Conservation (phyloP, 2,113 vertebrate genomes). For the Aspiorhynchus laticeps region DNA sequence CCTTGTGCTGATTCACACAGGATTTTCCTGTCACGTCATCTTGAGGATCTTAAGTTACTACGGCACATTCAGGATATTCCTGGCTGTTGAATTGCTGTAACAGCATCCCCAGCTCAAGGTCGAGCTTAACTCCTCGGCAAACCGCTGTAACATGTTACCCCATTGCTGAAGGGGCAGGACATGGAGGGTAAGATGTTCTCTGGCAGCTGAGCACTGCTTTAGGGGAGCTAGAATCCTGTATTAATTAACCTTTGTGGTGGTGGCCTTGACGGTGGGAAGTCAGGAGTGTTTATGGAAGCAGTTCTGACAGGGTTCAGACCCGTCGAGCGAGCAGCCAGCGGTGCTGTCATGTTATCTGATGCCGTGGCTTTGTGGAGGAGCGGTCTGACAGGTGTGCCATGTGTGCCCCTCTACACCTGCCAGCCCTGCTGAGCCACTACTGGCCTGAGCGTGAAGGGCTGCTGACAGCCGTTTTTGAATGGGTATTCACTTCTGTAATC, state of each 20-base stretch:
- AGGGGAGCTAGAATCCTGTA: constrained; percentile 71
- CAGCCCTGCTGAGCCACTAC: constrained; percentile 43
- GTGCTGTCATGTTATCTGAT: constrained; percentile 74
- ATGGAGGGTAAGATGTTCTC: constrained; percentile 65
- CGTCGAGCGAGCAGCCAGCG: constrained; percentile 63
- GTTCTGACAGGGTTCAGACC: constrained; percentile 75
- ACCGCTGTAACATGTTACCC: constrained; percentile 63
- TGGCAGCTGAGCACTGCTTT: constrained; percentile 63
- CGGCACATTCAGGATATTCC: constrained; percentile 29
- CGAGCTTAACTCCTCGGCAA: constrained; percentile 64
- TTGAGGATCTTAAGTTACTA: constrained; percentile 43
- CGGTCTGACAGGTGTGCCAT: constrained; percentile 72
- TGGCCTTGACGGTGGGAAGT: constrained; percentile 68
- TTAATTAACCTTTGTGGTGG: constrained; percentile 81
- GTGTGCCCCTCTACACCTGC: constrained; percentile 54
- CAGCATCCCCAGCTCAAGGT: constrained; percentile 64
- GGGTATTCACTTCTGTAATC: constrained; percentile 31
- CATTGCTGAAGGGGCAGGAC: constrained; percentile 67
- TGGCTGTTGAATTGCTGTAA: constrained; percentile 43
- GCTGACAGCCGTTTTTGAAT: constrained; percentile 41
- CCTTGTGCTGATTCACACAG: neutral
- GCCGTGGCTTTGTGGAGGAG: constrained; percentile 65
- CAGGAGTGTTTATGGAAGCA: constrained; percentile 74
- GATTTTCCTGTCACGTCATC: constrained; percentile 34
- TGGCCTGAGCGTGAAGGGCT: constrained; percentile 5